Base-by-base conservation (phyloP, 2,113 vertebrate species). In the Rhabdornis inornatus region DNA sequence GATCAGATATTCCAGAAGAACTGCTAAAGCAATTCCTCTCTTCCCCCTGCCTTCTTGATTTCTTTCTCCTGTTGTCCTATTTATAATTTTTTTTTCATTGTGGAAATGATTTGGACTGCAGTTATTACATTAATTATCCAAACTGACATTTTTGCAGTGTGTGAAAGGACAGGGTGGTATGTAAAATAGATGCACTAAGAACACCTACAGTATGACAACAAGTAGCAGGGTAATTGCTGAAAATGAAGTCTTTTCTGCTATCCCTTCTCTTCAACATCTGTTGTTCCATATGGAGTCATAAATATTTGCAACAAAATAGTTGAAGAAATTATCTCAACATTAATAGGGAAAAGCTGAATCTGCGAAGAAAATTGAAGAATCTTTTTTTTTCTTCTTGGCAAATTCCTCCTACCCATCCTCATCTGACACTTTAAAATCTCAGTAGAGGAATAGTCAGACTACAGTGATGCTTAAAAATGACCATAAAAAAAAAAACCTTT, bases 241-340 rank as follows among this genome's bases (percentile, higher is more conserved):
- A 97, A 97, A 96, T 97, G 91, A 98, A 98, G 93, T 96, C 95
- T 96, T 95, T 95, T 93, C 96, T 96, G 95, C 93, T 92, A 71
- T 97, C 88, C 91, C 87, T 97, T 95, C 95, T 87, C 92, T 96
- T 97, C 93, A 97, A 97, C 95, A 98, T 97, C 93, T 98, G 96
- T 89, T 94, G 93, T 94, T 96, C 97, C 96, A 97, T 97, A 97
- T 97, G 96, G 94, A 97, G 94, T 96, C 95, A 96, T 98, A 97
- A 97, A 98, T 97, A 98, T 98, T 98, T 97, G 93, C 97, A 96
- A 96, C 89, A 97, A 97, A 97, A 96, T 96, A 97, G 86, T 96
- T 90, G 92, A 77, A 94, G 90, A 96, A 98, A 85, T 95, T 94
- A 97, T 97, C 95, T 97, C 91, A 96, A 94, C 94, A 97, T 96